phyloP scores from a whole-genome alignment of 2,797 vertebrate species.

The Taenioides sp. region DNA sequence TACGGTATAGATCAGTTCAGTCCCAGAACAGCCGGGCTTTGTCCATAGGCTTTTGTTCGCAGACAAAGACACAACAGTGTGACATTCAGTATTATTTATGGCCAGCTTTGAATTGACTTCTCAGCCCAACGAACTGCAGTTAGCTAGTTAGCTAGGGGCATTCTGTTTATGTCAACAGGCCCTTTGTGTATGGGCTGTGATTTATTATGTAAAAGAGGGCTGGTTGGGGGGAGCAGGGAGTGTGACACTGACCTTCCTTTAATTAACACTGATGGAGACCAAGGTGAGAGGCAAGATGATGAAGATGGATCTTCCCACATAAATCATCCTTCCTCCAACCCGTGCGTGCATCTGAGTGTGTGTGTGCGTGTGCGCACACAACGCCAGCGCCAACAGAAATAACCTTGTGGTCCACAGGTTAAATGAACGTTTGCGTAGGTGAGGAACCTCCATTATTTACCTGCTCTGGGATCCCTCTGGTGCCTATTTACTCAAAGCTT shows the following conservation, averaged over 20 bases:
- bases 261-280: conserved; percentile 99
- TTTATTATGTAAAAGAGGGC: conserved; percentile 98
- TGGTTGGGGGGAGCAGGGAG: conserved; percentile 87
- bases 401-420: conserved; percentile 93
- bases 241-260: conserved; percentile 99
- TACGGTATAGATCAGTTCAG: conserved; percentile 54
- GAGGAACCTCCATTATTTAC: conserved; percentile 76
- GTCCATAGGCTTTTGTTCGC: conserved; percentile 61
- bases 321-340: conserved; percentile 87
- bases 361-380: conserved; percentile 1
- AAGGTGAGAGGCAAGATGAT: conserved; percentile 96
- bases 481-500: conserved; percentile 59
- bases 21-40: conserved; percentile 61
- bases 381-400: conserved; percentile 84
- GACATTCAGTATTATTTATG: conserved; percentile 73
- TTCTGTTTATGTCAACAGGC: conserved; percentile 83
- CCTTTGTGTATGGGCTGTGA: conserved; percentile 87
- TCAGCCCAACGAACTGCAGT: conserved; percentile 64
- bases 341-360: conserved; percentile 53
- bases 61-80: conserved; percentile 65
- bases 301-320: conserved; percentile 88
- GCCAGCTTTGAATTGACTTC: conserved; percentile 72
- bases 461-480: conserved; percentile 65
- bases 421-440: conserved; percentile 79
- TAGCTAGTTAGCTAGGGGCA: conserved; percentile 79